Base-by-base conservation (phyloP, 2,888 invertebrate species). In the Oxycera nigricornis region DNA sequence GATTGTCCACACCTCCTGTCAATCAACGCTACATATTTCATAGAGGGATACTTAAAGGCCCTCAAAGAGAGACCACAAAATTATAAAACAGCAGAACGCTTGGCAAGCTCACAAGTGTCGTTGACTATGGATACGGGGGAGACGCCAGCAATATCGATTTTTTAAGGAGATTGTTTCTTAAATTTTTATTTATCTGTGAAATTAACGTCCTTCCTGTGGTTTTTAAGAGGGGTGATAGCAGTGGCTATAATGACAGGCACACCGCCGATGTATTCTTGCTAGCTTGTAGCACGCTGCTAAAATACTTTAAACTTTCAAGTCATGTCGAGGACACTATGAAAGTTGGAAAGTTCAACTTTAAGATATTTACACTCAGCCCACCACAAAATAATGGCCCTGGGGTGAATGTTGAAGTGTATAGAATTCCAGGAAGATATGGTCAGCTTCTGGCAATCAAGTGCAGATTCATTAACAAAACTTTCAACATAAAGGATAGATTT, bases 1-100 rank as follows among this genome's bases (percentile, higher is more conserved):
- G 65, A 73, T 75, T 75, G 76, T 76, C 76, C 75, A 76, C 77
- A 77, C 77, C 77, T 75, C 77, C 77, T 77, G 77, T 77, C 77
- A 77, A 77, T 77, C 77, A 77, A 77, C 59, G 72, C n/a, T n/a
- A n/a, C n/a, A 31, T 55, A 62, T 41, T 50, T 72, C 62, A 57
- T 17, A 11, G 20, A 28, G 31, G 50, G 50, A n/a, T 52, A 24
- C 22, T 7, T 50, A 24, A 11, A n/a, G n/a, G n/a, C n/a, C n/a
- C n/a, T n/a, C n/a, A n/a, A n/a, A n/a, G n/a, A n/a, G n/a, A n/a
- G n/a, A n/a, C 55, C 20, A 24, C 55, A 46, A 46, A 46, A 14
- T 9, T 39, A 39, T 39, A 14, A n/a, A n/a, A n/a, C n/a, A n/a
- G n/a, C n/a, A n/a, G n/a, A n/a, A n/a, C n/a, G n/a, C n/a, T n/a